Conservation (phyloP, 2,888 invertebrate genomes). For the Sipha maydis region DNA sequence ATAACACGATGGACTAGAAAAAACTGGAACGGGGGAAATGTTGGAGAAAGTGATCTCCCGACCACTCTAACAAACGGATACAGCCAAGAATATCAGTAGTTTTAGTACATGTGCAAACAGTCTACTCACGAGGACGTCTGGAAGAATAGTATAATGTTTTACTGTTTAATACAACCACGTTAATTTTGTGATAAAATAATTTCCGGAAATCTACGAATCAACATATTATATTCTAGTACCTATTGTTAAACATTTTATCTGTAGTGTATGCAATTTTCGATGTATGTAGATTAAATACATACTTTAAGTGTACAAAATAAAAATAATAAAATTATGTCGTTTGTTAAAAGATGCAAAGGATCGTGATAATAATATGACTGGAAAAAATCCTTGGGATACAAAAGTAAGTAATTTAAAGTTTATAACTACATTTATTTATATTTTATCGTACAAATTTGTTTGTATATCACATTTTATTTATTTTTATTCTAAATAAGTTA, state of each 20-base stretch:
- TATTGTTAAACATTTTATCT: neutral
- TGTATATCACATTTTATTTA: too few relatives aligned
- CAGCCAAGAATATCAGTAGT: slow-evolving; percentile 17
- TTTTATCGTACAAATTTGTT: too few relatives aligned
- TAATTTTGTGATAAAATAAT: neutral
- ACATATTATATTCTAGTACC: neutral
- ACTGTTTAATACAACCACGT: neutral
- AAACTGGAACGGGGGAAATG: slow-evolving; percentile 59
- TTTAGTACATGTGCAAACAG: slow-evolving; percentile 60
- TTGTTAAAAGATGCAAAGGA: slow-evolving; percentile 35
- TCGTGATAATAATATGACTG: slow-evolving; percentile 41
- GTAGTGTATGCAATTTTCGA: neutral
- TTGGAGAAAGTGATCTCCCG: slow-evolving; percentile 59
- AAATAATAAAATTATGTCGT: slow-evolving; percentile 1
- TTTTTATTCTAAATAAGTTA: too few relatives aligned
- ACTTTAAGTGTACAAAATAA: neutral
- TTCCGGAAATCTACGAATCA: neutral
- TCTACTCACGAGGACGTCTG: slow-evolving; percentile 38
- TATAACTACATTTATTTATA: neutral
- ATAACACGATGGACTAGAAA: slow-evolving; percentile 4
- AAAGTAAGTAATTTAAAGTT: slow-evolving; percentile 32
- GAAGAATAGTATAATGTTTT: neutral
- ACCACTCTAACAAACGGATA: slow-evolving; percentile 31
- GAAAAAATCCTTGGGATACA: slow-evolving; percentile 59
- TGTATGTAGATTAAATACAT: neutral